Conservation (phyloP, 1,140 invertebrate species). For the Dinoponera quadriceps region DNA sequence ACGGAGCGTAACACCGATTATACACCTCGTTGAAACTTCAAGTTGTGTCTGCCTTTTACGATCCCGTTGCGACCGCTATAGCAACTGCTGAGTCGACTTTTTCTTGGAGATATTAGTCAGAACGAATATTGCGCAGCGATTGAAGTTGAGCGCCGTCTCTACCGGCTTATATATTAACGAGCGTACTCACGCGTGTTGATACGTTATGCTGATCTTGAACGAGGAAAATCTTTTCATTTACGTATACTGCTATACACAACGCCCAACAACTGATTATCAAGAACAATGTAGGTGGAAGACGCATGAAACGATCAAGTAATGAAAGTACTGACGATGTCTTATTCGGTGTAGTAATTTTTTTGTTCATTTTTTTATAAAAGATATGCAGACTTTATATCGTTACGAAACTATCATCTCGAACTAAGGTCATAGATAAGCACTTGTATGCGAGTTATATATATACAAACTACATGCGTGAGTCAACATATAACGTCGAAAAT, state of each 20-base stretch:
- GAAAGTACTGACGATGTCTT: no score
- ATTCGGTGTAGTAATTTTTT: no score
- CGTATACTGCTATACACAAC: not conserved
- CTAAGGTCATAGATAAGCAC: no score
- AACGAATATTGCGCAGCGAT: not conserved
- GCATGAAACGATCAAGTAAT: no score
- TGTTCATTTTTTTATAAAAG: no score
- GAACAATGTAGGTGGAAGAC: not conserved
- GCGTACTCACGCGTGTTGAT: not conserved
- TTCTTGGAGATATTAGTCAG: not conserved
- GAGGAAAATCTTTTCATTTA: slow-evolving; percentile 5
- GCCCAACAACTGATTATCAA: not conserved
- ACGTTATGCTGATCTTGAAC: not conserved
- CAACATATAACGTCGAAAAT: no score
- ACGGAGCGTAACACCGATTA: not conserved
- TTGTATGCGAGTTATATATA: no score
- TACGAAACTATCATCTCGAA: no score
- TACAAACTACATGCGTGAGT: no score
- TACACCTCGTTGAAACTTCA: slow-evolving; percentile 9
- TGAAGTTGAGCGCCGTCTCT: not conserved
- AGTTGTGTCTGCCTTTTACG: slow-evolving; percentile 10
- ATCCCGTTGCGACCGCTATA: not conserved
- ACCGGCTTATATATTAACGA: not conserved
- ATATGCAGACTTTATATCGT: no score
- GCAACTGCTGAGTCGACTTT: slow-evolving; percentile 4